A percentile compares a stretch with the other conserved stretches of the same genome.
phyloP scores from a whole-genome alignment of 2,888 invertebrate species.

The Gerosis bhagava region DNA sequence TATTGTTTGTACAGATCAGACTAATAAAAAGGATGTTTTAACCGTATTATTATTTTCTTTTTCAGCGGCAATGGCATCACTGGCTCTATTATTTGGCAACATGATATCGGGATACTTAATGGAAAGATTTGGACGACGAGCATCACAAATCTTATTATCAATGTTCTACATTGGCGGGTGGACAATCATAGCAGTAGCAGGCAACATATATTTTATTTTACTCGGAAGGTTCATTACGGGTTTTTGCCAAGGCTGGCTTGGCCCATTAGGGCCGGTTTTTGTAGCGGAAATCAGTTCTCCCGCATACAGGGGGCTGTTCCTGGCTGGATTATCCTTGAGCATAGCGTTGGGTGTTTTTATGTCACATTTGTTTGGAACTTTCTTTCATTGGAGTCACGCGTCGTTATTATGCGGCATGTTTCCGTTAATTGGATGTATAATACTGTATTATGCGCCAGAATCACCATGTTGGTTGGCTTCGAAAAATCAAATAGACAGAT shows the following conservation, averaged over 20 bases:
- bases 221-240: constrained; percentile 82
- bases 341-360: constrained; percentile 85
- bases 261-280: constrained; percentile 80
- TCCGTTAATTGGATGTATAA: constrained; percentile 74
- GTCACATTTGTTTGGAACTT: constrained; percentile 85
- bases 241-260: constrained; percentile 81
- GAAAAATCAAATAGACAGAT: constrained; percentile 80
- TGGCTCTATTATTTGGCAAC: constrained; percentile 84
- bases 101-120: constrained; percentile 82
- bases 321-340: constrained; percentile 83
- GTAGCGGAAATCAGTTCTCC: constrained; percentile 84
- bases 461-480: constrained; percentile 87
- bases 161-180: constrained; percentile 82
- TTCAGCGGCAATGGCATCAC: constrained; percentile 83
- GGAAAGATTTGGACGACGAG: constrained; percentile 83
- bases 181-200: constrained; percentile 79
- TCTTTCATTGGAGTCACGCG: constrained; percentile 82
- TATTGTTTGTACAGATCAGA: too few relatives aligned
- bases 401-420: constrained; percentile 80
- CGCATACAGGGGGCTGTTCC: constrained; percentile 83
- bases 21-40: too few relatives aligned
- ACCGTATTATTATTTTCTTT: constrained; percentile 42
- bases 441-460: constrained; percentile 84
- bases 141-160: constrained; percentile 74
- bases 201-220: constrained; percentile 67